phyloP scores from a whole-genome alignment of 2,113 vertebrate genomes.

The Lamprologus tigripictilis region DNA sequence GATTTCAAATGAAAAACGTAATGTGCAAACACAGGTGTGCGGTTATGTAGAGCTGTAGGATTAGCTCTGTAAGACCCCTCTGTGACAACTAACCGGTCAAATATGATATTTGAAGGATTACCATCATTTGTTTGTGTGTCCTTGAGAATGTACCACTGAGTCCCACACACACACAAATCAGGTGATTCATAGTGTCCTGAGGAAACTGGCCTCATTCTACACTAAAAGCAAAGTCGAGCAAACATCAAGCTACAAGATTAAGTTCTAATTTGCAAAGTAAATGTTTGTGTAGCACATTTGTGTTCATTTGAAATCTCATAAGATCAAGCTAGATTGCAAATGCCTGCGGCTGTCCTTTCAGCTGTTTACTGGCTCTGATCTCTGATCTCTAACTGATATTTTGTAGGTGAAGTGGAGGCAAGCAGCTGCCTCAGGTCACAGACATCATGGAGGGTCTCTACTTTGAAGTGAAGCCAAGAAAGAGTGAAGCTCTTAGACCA shows the following conservation, averaged over 20 bases:
- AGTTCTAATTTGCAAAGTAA: neutral
- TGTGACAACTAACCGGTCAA: neutral
- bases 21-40: neutral
- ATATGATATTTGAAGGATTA: neutral
- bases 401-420: conserved; percentile 18
- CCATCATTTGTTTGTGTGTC: conserved; percentile 11
- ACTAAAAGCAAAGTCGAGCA: neutral
- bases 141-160: conserved; percentile 19
- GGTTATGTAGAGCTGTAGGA: neutral
- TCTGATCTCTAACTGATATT: neutral
- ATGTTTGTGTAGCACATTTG: neutral
- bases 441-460: conserved; percentile 66
- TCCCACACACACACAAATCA: neutral
- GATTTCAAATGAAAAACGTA: neutral
- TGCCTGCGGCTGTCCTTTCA: neutral
- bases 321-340: neutral
- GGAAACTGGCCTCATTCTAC: neutral
- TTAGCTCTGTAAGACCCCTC: neutral
- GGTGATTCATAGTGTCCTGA: neutral
- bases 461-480: conserved; percentile 63
- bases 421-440: neutral
- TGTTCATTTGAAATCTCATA: neutral
- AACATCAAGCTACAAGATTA: neutral
- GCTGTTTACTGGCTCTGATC: neutral
- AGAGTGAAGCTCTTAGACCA: neutral